Base-by-base conservation (phyloP, 2,888 invertebrate genomes). In the Ophion costatus region DNA sequence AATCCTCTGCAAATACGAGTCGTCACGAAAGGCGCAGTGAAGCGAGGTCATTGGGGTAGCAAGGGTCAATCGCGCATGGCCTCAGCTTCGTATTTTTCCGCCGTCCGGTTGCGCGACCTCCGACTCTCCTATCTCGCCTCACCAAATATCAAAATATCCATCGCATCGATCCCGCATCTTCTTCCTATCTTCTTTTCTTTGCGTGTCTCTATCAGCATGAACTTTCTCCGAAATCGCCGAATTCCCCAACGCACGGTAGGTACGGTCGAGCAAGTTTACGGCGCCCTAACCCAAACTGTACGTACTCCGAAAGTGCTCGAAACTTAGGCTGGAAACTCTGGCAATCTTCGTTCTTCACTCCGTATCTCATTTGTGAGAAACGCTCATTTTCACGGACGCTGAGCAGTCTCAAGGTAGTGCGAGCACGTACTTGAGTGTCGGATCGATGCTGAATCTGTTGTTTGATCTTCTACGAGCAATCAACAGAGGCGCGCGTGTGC, bases 311-410 rank as follows among this genome's bases (percentile, higher is more conserved):
- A 33, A 71, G 70, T 71, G n/a, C 56, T 71, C 33, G 51, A 71
- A 71, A 71, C 56, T 71, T 71, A 17, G 56, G 17, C 14, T 29
- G 56, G 17, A 71, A 57, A 71, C 57, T 71, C 70, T 11, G 56
- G 29, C 70, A 71, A 71, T 71, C 33, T 71, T 71, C 56, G 57
- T 71, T 56, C 20, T 33, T 71, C 57, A 71, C 11, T 33, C 29
- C n/a, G 17, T 45, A 29, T 71, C 17, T 56, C 22, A 56, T 71
- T 56, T 56, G 56, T 33, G 70, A 11, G 57, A 71, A 71, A 29
- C n/a, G 24, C 56, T 71, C 14, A n/a, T 56, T 71, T 56, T 71
- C 29, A 57, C 45, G 42, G 42, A 11, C 14, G 45, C 22, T n/a
- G 42, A n/a, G 5, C 20, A 67, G 45, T 51, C 51, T 14, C 5